phyloP scores from a whole-genome alignment of 2,888 invertebrate genomes.

The Lobophora halterata region DNA sequence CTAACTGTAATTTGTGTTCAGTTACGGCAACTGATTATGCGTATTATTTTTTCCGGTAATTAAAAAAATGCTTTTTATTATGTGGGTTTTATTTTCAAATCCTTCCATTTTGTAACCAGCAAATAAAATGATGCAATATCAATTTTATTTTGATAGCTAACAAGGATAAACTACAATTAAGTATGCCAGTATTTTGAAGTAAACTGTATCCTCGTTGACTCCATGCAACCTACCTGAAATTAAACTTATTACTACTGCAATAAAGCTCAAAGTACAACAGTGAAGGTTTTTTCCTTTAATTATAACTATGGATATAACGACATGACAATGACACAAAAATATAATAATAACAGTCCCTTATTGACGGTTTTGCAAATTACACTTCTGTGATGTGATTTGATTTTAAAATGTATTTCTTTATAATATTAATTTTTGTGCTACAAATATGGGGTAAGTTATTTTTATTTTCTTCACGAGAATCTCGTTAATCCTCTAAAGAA shows the following conservation, averaged over 20 bases:
- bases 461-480: not conserved
- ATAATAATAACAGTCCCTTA: conserved; percentile 1
- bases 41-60: too few relatives aligned
- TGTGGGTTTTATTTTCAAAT: too few relatives aligned
- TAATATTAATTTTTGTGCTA: conserved; percentile 10
- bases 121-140: not conserved
- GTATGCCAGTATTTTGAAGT: not conserved
- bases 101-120: not conserved
- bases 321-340: not conserved
- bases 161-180: conserved; percentile 7
- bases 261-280: not conserved
- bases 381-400: conserved; percentile 3
- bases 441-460: conserved; percentile 16
- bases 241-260: not conserved
- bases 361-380: not conserved
- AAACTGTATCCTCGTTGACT: conserved; percentile 8
- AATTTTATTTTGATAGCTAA: conserved; percentile 4
- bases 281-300: conserved; percentile 5
- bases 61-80: too few relatives aligned
- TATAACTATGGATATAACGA: not conserved
- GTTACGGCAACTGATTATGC: too few relatives aligned
- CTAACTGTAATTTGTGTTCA: too few relatives aligned
- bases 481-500: too few relatives aligned
- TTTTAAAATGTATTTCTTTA: conserved; percentile 9
- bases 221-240: not conserved